Evolutionary conservation across 2,888 invertebrate genomes (phyloP).

Genomic region (Campaea margaritaria): DNA sequence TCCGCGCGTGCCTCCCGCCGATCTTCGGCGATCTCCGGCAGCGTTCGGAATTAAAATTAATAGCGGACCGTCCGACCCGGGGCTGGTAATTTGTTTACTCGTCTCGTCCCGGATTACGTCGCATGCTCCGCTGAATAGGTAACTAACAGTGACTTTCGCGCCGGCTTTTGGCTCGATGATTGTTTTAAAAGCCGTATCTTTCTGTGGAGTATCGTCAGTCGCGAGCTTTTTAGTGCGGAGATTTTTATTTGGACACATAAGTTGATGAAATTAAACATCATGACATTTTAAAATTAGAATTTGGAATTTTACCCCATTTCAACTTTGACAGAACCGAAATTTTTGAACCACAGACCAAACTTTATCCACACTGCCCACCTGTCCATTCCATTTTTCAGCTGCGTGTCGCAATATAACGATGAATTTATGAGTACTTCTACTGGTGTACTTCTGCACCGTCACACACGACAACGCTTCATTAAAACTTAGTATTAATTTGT

Average conservation of each 20-base stretch:
- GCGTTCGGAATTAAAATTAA: slow-evolving; percentile 83
- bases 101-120: slow-evolving; percentile 80
- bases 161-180: slow-evolving; percentile 37
- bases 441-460: background rate
- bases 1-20: slow-evolving; percentile 74
- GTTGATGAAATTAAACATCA: too few relatives aligned
- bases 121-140: slow-evolving; percentile 80
- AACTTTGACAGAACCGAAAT: too few relatives aligned
- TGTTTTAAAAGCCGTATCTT: slow-evolving; percentile 38
- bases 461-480: slow-evolving; percentile 19
- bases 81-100: slow-evolving; percentile 82
- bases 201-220: slow-evolving; percentile 1
- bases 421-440: background rate
- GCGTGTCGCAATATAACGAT: slow-evolving; percentile 3
- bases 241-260: background rate
- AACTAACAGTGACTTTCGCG: slow-evolving; percentile 74
- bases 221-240: background rate
- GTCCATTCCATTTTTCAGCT: too few relatives aligned
- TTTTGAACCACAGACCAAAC: background rate
- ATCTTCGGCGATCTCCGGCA: slow-evolving; percentile 77
- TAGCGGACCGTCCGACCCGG: slow-evolving; percentile 74
- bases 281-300: too few relatives aligned
- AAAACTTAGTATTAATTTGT: slow-evolving; percentile 28
- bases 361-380: too few relatives aligned
- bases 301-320: too few relatives aligned